phyloP scores from a whole-genome alignment of 2,113 vertebrate species.

The Nycticebus coucang region DNA sequence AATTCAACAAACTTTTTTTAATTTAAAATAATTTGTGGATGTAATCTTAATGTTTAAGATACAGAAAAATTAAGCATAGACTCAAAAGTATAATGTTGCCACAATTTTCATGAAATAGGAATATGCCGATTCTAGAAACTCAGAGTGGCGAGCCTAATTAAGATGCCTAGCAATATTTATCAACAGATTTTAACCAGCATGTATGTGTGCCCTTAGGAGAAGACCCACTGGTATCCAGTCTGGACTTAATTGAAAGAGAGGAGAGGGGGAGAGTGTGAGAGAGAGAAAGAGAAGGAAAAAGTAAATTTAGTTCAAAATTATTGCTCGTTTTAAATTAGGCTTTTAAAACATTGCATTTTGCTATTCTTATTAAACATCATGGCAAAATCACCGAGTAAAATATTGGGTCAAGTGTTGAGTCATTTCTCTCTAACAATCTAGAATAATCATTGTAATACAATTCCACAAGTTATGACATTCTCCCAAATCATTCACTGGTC shows the following conservation, averaged over 20 bases:
- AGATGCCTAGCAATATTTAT: background rate
- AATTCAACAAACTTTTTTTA: background rate
- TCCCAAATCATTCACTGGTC: background rate
- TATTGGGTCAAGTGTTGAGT: background rate
- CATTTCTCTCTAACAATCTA: background rate
- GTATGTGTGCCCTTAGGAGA: background rate
- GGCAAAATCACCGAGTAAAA: background rate
- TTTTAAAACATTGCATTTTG: background rate
- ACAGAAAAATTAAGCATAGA: background rate
- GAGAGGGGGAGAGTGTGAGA: background rate
- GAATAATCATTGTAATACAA: background rate
- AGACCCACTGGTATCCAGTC: background rate
- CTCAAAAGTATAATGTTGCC: background rate
- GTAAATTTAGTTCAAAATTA: background rate
- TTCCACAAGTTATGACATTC: background rate
- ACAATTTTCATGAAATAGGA: background rate
- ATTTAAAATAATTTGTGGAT: slow-evolving; percentile 11
- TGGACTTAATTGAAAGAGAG: background rate
- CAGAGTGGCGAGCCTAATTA: background rate
- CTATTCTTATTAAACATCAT: background rate
- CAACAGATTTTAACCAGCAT: background rate
- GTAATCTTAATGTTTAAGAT: background rate
- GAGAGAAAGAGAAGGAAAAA: background rate
- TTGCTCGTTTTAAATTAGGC: background rate
- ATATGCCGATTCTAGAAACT: background rate